Base-by-base conservation (phyloP, 2,797 vertebrate species). In the Cercopithecus petaurista region DNA sequence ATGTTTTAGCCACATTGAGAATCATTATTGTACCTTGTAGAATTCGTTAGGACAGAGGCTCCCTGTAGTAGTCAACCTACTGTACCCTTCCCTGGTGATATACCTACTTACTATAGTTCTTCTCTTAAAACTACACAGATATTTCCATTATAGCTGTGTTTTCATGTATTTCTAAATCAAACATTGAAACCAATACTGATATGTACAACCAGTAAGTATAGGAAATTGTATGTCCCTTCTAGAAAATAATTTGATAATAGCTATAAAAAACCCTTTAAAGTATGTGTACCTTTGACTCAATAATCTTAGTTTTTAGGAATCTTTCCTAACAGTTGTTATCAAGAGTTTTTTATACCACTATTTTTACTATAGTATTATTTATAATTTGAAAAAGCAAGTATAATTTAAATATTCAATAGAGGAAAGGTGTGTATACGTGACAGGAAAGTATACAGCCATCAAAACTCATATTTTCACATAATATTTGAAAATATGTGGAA, bases 401-500 rank as follows among this genome's bases (percentile, higher is more conserved):
- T 4, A 75, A 33, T 36, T 90, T 90, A 85, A 67, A 87, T 76
- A 83, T 86, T 84, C 52, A 93, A 61, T 90, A 76, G 48, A 39
- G 3, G 13, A 93, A 84, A 52, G 2, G 21, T 59, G 46, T n/a
- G 72, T 33, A 12, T 67, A 50, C 43, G 30, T 26, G 21, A 88
- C 26, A 87, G 11, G 33, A 84, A 73, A 76, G 59, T 92, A 70
- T 72, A 3, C 4, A 83, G 59, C 24, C 46, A 75, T 90, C 21
- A 70, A 91, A 90, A 90, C n/a, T 48, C 17, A 80, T 67, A 17
- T 50, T 93, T 96, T 84, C 39, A 95, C 7, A 88, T 48, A 80
- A 33, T 95, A 82, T 82, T 90, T 83, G 22, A 96, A 93, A 59
- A 64, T 73, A 55, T n/a, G 14, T 83, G 12, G 7, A 90, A 87